Evolutionary conservation across 30 jellyfish, hydroid and myxozoan species (phyloP).

Genomic region (Euphysa ruthae): DNA sequence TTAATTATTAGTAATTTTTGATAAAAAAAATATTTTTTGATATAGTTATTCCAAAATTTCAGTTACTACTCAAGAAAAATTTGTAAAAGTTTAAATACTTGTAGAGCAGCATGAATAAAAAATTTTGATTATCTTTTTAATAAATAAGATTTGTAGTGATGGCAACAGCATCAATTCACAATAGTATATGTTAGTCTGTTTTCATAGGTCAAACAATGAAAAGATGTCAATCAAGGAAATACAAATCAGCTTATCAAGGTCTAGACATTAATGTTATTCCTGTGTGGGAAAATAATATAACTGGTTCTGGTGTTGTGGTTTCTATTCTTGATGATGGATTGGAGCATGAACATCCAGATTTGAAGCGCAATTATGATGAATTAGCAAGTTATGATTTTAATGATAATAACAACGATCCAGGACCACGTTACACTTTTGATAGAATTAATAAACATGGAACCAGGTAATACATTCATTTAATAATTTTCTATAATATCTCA

Average conservation of each 20-base stretch:
- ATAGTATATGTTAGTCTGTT: no score
- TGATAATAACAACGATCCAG: conserved; percentile 71
- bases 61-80: no score
- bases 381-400: conserved; percentile 85
- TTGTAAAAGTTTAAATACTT: no score
- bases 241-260: conserved; percentile 15
- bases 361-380: conserved; percentile 63
- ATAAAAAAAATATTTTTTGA: no score
- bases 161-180: no score
- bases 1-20: no score
- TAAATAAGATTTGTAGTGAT: no score
- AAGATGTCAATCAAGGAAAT: conserved; percentile 5
- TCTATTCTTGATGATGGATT: conserved; percentile 94
- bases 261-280: conserved; percentile 81
- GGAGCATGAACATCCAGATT: conserved; percentile 81
- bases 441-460: conserved; percentile 94
- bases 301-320: conserved; percentile 95
- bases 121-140: no score
- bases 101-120: no score
- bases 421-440: conserved; percentile 65
- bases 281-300: conserved; percentile 62
- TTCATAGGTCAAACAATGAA: conserved; percentile 17
- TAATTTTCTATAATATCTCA: not conserved
- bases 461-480: conserved; percentile 35
- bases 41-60: no score